These are phyloP conservation scores for Monopterus albus DNA, from an alignment of 2,113 vertebrate species.

Conservation along the genomic window DNA sequence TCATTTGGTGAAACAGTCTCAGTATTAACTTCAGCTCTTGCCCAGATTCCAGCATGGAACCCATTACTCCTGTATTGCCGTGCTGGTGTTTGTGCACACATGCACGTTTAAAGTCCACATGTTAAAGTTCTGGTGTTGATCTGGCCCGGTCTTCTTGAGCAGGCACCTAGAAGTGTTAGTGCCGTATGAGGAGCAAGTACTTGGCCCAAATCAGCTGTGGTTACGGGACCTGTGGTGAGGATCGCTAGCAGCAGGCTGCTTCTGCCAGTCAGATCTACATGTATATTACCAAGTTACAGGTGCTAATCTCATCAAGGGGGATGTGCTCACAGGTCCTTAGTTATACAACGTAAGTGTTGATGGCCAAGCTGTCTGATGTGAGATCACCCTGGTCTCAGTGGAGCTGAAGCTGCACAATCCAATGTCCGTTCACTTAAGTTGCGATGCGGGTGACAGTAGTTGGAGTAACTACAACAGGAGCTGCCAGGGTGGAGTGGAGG, in stretches of 20 bases:
- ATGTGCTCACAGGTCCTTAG: background rate
- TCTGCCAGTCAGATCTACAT: background rate
- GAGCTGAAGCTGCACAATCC: background rate
- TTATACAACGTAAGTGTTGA: constrained; percentile 4
- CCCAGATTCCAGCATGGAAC: background rate
- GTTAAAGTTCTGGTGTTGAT: too few relatives aligned
- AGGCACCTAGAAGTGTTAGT: constrained; percentile 33
- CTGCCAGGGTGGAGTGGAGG: background rate
- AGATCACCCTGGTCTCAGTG: background rate
- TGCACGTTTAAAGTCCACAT: background rate
- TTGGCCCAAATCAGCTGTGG: background rate
- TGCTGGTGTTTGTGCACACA: background rate
- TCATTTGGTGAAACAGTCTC: background rate
- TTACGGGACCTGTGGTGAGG: background rate
- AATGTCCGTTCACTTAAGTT: background rate
- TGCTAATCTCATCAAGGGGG: constrained; percentile 28
- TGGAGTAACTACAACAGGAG: background rate
- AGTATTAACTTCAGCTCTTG: constrained; percentile 4
- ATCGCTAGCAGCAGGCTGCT: background rate
- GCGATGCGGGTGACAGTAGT: background rate
- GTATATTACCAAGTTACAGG: constrained; percentile 27
- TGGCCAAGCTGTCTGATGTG: background rate
- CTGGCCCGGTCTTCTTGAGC: background rate
- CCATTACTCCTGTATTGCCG: background rate
- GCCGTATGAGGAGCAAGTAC: background rate